phyloP scores from a whole-genome alignment of 2,797 vertebrate genomes.

The Ceryle rudis region DNA sequence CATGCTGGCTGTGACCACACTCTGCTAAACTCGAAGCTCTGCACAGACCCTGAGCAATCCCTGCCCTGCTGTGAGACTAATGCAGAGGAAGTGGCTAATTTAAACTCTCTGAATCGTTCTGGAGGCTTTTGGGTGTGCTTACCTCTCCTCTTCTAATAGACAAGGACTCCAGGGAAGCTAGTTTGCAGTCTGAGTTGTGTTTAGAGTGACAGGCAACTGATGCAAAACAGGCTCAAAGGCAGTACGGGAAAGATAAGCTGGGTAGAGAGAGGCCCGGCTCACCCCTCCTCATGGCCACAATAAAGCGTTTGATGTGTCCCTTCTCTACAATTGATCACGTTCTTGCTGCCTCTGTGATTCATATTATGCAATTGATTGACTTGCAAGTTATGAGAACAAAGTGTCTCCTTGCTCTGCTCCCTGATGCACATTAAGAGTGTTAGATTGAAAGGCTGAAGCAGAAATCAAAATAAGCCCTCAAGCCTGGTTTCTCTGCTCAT shows the following conservation, averaged over 20 bases:
- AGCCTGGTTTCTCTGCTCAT: neutral
- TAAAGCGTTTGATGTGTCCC: constrained; percentile 35
- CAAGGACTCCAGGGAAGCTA: neutral
- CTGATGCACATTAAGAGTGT: neutral
- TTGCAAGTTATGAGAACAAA: constrained; percentile 54
- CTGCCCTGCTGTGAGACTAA: neutral
- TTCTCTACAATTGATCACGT: constrained; percentile 40
- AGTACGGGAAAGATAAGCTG: neutral
- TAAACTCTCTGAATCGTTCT: neutral
- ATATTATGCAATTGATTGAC: constrained; percentile 47
- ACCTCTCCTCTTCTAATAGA: neutral
- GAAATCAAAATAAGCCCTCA: constrained; percentile 30
- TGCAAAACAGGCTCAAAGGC: constrained; percentile 25
- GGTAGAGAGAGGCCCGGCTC: neutral
- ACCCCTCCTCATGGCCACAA: neutral
- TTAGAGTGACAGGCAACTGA: constrained; percentile 12
- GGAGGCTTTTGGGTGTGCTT: neutral
- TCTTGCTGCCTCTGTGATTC: constrained; percentile 43
- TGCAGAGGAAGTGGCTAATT: neutral
- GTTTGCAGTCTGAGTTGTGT: neutral
- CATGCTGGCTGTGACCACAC: fast-evolving
- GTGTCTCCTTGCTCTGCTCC: constrained; percentile 28
- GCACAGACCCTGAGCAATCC: neutral
- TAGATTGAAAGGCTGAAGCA: neutral
- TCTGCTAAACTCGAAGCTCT: fast-evolving